Percentiles rank a stretch among this genome's conserved stretches.
phyloP scores from a whole-genome alignment of 2,113 vertebrate species.

The Hemiscyllium ocellatum region DNA sequence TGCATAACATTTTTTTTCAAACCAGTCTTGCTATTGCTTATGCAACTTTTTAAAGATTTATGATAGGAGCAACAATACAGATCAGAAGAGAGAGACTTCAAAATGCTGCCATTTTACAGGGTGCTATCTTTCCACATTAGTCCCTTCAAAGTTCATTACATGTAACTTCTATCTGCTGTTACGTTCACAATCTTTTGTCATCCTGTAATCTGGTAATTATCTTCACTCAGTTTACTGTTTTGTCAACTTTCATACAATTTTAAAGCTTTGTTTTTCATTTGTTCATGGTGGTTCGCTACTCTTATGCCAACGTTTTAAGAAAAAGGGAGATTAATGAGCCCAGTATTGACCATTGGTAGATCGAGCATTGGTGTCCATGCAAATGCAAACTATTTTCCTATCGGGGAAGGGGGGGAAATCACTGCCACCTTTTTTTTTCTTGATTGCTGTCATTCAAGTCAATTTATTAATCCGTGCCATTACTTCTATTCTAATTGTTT shows the following conservation, averaged over 20 bases:
- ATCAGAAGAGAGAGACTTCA: neutral
- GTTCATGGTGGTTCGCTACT: neutral
- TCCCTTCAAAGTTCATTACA: neutral
- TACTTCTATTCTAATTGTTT: too few species aligned
- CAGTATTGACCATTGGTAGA: neutral
- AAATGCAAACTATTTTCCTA: too few species aligned
- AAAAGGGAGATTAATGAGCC: neutral
- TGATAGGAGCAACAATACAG: neutral
- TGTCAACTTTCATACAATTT: neutral
- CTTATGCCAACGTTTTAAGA: neutral
- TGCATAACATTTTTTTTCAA: neutral
- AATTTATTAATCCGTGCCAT: too few species aligned
- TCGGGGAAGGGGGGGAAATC: too few species aligned
- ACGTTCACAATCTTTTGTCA: neutral
- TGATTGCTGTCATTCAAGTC: too few species aligned
- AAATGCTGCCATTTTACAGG: neutral
- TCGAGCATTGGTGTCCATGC: too few species aligned
- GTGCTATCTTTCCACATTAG: neutral
- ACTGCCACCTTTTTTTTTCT: too few species aligned
- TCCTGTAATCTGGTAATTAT: too few species aligned
- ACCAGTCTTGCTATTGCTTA: neutral
- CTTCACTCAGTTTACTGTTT: neutral
- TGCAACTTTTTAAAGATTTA: neutral
- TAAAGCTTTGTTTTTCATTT: neutral
- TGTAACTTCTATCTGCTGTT: neutral